Evolutionary conservation across 1,140 invertebrate genomes (phyloP).

Genomic region (Lepidurus arcticus): DNA sequence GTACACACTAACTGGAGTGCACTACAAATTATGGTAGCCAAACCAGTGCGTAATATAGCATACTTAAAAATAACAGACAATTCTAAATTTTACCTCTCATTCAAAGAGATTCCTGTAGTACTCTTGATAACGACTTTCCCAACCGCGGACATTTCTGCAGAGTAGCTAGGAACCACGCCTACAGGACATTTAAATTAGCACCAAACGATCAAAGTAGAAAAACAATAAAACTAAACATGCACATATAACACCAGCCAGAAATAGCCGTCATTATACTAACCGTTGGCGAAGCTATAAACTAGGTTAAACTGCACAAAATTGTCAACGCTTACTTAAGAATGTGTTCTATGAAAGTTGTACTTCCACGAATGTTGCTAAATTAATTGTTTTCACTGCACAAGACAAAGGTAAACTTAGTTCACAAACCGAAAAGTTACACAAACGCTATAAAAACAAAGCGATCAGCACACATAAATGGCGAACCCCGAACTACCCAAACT

Average conservation of each 20-base stretch:
- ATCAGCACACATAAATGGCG: not conserved
- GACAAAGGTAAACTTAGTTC: not conserved
- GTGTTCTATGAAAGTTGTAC: not conserved
- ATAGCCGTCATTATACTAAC: not conserved
- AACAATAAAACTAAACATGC: not conserved
- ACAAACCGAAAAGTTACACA: not conserved
- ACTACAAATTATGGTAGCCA: not conserved
- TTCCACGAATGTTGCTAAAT: not conserved
- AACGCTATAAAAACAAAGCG: not conserved
- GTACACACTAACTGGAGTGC: too few relatives aligned
- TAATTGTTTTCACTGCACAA: not conserved
- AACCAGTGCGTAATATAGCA: not conserved
- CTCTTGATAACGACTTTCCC: not conserved
- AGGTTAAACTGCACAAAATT: not conserved
- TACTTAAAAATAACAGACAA: not conserved
- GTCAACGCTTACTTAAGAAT: too few relatives aligned
- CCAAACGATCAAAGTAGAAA: not conserved
- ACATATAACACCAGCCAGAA: not conserved
- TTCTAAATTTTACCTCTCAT: not conserved
- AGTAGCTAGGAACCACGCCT: not conserved
- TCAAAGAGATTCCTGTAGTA: not conserved
- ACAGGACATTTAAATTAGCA: not conserved
- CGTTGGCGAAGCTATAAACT: not conserved
- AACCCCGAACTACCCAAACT: not conserved
- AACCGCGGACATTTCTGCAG: not conserved